phyloP scores from a whole-genome alignment of 2,113 vertebrate genomes.

The Ictalurus punctatus region DNA sequence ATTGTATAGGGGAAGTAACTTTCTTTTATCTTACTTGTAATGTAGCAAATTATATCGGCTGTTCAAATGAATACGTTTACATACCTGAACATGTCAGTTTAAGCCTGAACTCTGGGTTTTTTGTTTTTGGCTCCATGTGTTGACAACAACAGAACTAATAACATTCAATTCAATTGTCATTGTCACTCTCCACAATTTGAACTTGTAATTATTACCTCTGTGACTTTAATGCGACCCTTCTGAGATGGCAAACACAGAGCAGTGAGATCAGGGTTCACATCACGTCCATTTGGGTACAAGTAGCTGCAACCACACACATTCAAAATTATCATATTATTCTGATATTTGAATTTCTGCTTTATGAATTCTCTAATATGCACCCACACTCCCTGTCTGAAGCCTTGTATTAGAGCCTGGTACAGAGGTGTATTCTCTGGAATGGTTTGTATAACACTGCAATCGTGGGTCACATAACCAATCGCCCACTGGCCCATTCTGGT shows the following conservation, averaged over 20 bases:
- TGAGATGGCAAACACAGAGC: slow-evolving; percentile 61
- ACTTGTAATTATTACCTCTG: slow-evolving; percentile 69
- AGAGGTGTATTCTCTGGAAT: slow-evolving; percentile 79
- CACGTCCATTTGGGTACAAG: slow-evolving; percentile 80
- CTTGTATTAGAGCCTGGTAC: slow-evolving; percentile 77
- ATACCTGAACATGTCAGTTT: neutral
- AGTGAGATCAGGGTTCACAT: slow-evolving; percentile 77
- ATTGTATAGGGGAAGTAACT: neutral
- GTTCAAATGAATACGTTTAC: neutral
- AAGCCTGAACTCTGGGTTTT: neutral
- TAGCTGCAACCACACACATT: slow-evolving; percentile 69
- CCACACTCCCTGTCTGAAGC: slow-evolving; percentile 79
- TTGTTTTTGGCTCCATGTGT: neutral
- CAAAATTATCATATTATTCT: neutral
- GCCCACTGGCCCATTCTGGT: slow-evolving; percentile 87
- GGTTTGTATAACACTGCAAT: slow-evolving; percentile 78
- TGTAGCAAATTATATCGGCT: neutral
- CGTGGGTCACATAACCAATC: slow-evolving; percentile 78
- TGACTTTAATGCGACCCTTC: slow-evolving; percentile 69
- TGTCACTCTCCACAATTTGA: neutral
- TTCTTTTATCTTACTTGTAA: neutral
- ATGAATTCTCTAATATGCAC: slow-evolving; percentile 41
- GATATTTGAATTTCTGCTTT: neutral
- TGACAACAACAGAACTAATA: neutral
- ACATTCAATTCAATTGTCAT: neutral